These are phyloP conservation scores for Myrmecobius fasciatus DNA, from an alignment of 2,113 vertebrate species.

Conservation along the genomic window DNA sequence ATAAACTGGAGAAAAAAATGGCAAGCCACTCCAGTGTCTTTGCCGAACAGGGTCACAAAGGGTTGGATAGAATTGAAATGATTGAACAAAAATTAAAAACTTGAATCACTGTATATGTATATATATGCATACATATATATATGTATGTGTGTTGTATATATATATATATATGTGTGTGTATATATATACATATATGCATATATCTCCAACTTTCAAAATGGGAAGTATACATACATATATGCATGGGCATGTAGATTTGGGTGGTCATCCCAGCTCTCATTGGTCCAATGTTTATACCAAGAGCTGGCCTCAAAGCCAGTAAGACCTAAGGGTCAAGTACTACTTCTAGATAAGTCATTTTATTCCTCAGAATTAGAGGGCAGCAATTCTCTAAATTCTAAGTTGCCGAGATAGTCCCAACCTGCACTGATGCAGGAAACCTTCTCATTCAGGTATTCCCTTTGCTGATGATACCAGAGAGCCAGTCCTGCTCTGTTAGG, in stretches of 20 bases:
- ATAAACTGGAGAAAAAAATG: no score
- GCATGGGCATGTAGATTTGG: neutral
- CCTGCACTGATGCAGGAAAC: neutral
- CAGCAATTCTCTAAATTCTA: neutral
- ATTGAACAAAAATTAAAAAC: no score
- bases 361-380: neutral
- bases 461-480: neutral
- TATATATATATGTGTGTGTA: rapidly evolving
- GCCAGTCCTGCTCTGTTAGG: no score
- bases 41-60: no score
- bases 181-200: neutral
- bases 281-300: neutral
- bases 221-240: neutral
- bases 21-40: no score
- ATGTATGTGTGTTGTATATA: neutral
- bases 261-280: neutral
- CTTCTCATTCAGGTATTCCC: neutral
- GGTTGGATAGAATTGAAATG: no score
- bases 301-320: neutral
- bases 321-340: neutral
- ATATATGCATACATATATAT: no score
- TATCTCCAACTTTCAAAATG: neutral
- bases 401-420: neutral
- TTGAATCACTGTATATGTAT: no score
- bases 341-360: neutral